Percentiles rank a stretch among this genome's conserved stretches.
phyloP scores from a whole-genome alignment of 2,888 invertebrate species.

The Drosophila paranaensis region DNA sequence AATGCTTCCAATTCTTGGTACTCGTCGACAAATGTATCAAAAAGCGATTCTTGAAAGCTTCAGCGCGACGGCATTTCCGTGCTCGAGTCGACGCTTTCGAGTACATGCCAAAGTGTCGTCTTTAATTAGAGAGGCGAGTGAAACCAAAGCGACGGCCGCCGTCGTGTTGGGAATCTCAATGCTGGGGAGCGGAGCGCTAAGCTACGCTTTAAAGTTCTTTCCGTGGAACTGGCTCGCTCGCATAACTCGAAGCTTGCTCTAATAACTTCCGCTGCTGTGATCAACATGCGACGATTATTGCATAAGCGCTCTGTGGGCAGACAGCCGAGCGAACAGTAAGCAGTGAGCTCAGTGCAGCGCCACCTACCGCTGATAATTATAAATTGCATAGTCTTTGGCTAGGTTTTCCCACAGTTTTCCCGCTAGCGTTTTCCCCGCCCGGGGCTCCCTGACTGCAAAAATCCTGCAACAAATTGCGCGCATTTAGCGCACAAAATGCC shows the following conservation, averaged over 20 bases:
- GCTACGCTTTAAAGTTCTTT: slow-evolving; percentile 56
- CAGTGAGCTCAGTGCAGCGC: slow-evolving; percentile 43
- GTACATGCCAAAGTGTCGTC: slow-evolving; percentile 80
- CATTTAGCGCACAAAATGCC: slow-evolving; percentile 78
- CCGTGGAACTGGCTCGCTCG: slow-evolving; percentile 58
- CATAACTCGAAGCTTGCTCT: slow-evolving; percentile 58
- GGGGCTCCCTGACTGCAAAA: slow-evolving; percentile 33
- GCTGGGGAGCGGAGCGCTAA: slow-evolving; percentile 43
- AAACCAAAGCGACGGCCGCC: slow-evolving; percentile 61
- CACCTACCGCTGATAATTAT: slow-evolving; percentile 76
- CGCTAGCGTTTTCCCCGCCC: background rate
- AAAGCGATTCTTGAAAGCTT: slow-evolving; percentile 50
- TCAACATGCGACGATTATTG: slow-evolving; percentile 60
- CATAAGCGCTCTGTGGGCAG: slow-evolving; percentile 29
- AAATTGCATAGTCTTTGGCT: slow-evolving; percentile 34
- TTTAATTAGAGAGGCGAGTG: slow-evolving; percentile 72
- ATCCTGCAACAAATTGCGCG: slow-evolving; percentile 76
- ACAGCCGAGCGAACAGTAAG: background rate
- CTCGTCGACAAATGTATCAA: slow-evolving; percentile 29
- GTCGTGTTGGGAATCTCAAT: slow-evolving; percentile 44
- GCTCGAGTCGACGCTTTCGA: slow-evolving; percentile 33
- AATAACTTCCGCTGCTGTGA: slow-evolving; percentile 72
- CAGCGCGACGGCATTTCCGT: slow-evolving; percentile 67
- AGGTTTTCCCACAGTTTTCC: slow-evolving; percentile 51
- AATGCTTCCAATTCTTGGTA: slow-evolving; percentile 60